Evolutionary conservation across 2,888 invertebrate species (phyloP), one percentile per base, ranked within the genome.

Genomic region (Tachina grossa): DNA sequence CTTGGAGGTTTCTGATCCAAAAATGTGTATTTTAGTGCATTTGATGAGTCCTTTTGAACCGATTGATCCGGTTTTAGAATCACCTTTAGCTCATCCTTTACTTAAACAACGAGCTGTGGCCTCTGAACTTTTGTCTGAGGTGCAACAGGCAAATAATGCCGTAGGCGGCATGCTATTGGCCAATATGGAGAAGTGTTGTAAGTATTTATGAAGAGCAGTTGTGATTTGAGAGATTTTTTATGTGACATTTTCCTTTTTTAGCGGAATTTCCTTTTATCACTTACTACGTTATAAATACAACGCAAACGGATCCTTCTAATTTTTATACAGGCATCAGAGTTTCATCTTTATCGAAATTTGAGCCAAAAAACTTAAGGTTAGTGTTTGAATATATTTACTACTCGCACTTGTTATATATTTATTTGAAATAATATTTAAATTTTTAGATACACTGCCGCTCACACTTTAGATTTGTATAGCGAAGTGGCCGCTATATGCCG

Each of bases 201-300:
- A 92, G 92, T 55, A 4, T 13, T 31, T 31, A 4, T 31, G 31
- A 3, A 31, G 2, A 4, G 16, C 8, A 10, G 16, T 1, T 13
- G 8, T 9, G n/a, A 14, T 55, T 76, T 13, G 16, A 6, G 1
- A 13, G 13, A 43, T 13, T 43, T 9, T 6, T 31, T 2, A n/a
- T 68, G 41, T 59, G 16, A 78, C 43, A 43, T 59, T 51, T 19
- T 22, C 47, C 2, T 9, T 1, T n/a, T 93, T 11, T 92, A 96
- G 97, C 97, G 51, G 97, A 97, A 91, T 98, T 97, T 91, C 97
- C 97, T 14, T 97, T 97, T 93, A 97, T 98, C 94, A 95, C 97
- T 14, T 97, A 97, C 92, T 97, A 97, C 93, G 95, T 97, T 90
- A 96, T 98, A 93, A 97, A 97, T 92, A 97, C 97, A 80, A 95